Evolutionary conservation across 2,888 invertebrate species (phyloP).

Genomic region (Scaptomyza tumidula): DNA sequence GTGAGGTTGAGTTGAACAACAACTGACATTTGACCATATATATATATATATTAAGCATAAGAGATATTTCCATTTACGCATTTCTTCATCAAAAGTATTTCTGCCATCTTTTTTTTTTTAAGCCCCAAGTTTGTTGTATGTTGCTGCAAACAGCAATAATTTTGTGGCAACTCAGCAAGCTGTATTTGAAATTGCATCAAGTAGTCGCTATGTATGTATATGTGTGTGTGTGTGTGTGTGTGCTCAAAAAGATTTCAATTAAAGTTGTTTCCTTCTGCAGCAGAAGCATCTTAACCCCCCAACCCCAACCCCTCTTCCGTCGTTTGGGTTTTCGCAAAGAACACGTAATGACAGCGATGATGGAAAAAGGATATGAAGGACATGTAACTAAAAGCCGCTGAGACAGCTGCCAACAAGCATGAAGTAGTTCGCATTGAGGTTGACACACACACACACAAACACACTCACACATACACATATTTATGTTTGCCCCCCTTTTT

Average conservation of each 20-base stretch:
- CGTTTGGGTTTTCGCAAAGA: not conserved
- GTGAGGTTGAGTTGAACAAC: constrained; percentile 25
- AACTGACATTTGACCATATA: constrained; percentile 48
- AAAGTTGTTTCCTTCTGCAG: constrained; percentile 48
- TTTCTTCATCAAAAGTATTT: not conserved
- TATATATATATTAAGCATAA: no score
- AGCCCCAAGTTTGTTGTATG: no score
- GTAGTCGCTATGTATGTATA: constrained; percentile 50
- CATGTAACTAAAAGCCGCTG: constrained; percentile 15
- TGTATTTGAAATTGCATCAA: constrained; percentile 72
- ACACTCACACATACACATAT: not conserved
- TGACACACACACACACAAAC: constrained; percentile 1
- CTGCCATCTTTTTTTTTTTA: no score
- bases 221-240: constrained; percentile 32
- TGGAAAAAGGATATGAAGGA: constrained; percentile 10
- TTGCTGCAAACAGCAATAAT: constrained; percentile 24
- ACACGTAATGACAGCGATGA: constrained; percentile 40
- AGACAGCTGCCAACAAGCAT: constrained; percentile 2
- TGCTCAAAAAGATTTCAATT: constrained; percentile 71
- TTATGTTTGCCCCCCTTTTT: not conserved
- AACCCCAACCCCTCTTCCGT: not conserved
- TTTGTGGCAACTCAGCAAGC: constrained; percentile 15
- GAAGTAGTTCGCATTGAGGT: not conserved
- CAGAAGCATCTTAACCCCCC: not conserved
- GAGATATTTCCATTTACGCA: constrained; percentile 60